Base-by-base conservation (phyloP, 2,797 vertebrate species). In the Oreochromis grahami region DNA sequence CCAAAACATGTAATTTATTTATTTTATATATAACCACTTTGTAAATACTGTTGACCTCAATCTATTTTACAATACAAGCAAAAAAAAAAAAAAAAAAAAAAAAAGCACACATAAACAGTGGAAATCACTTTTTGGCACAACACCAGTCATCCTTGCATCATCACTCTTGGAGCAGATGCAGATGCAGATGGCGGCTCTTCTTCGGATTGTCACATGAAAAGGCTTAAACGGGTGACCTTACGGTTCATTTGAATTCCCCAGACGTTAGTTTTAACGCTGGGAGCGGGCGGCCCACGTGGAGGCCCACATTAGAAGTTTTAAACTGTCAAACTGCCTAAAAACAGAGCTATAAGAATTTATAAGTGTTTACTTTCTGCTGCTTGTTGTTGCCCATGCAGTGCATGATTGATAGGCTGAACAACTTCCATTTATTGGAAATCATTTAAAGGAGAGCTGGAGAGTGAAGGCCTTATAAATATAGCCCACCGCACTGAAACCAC, bases 381-480 rank as follows among this genome's bases (percentile, higher is more conserved):
- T 60, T 79, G 58, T 83, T 76, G 13, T 26, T 77, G 9, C 14
- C 2, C 21, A 7, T 12, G 74, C 26, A 3, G 41, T 32, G 29
- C 1, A 1, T 82, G 77, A 86, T 51, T 74, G 90, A 77, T 78
- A 79, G 51, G 10, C 45, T 10, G 70, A 43, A 17, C 48, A 17
- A 72, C 58, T 81, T 83, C 34, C 74, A 74, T 36, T 52, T 65
- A 92, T 84, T 80, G 51, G 11, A 21, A 76, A 86, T 82, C 45
- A 80, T 84, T 48, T 79, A 74, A 32, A 45, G 58, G 81, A 77
- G 58, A 80, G 24, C 26, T 9, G 45, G 14, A 79, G 53, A 85
- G 84, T 79, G 79, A 63, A 77, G 78, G 87, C 51, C 78, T 56
- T 43, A 45, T 81, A 79, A 88, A 93, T 90, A 32, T 77, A 81